Evolutionary conservation across 2,797 vertebrate genomes (phyloP).

Genomic region (Anisognathus igniventris): DNA sequence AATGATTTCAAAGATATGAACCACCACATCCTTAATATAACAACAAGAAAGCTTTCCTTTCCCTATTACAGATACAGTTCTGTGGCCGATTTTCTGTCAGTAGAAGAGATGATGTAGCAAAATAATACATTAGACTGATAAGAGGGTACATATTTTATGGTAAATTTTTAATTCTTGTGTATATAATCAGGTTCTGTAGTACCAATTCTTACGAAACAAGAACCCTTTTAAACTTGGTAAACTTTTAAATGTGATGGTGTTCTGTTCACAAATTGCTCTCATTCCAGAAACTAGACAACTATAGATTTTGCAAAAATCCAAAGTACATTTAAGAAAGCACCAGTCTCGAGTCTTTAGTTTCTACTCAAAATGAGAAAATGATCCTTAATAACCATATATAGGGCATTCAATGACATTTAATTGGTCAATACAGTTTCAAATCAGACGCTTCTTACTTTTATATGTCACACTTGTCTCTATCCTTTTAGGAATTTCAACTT

Average conservation of each 20-base stretch:
- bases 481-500: slow-evolving; percentile 24
- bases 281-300: not conserved
- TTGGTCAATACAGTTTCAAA: not conserved
- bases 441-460: not conserved
- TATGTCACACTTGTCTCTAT: not conserved
- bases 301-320: not conserved
- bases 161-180: not conserved
- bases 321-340: not conserved
- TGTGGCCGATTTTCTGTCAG: not conserved
- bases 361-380: not conserved
- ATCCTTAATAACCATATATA: not conserved
- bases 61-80: not conserved
- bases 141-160: not conserved
- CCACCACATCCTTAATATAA: not conserved
- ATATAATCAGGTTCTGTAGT: not conserved
- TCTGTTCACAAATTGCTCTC: not conserved
- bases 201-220: not conserved
- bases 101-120: not conserved
- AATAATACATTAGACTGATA: not conserved
- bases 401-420: not conserved
- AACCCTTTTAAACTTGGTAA: not conserved
- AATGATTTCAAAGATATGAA: not conserved
- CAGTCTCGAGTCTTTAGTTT: not conserved
- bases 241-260: not conserved
- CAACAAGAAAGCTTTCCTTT: not conserved